Conservation (phyloP, 2,113 vertebrate species). For the Salvelinus namaycush region DNA sequence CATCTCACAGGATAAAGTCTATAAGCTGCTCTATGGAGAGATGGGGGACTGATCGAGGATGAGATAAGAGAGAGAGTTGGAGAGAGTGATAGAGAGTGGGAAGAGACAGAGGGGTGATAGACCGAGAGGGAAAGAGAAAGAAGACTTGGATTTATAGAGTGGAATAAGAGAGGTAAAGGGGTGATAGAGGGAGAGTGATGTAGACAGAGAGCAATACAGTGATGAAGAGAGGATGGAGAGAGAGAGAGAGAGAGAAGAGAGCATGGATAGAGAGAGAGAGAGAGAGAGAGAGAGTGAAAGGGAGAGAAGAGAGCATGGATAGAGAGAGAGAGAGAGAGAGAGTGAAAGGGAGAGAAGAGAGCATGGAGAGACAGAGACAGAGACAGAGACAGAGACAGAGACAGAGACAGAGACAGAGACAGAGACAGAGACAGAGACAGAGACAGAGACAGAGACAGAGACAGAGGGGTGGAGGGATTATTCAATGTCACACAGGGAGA, state of each 20-base stretch:
- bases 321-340: neutral
- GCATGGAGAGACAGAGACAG: neutral
- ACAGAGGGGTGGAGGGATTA: neutral
- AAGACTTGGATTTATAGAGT: neutral
- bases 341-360: neutral
- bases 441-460: slow-evolving; percentile 2
- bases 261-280: neutral
- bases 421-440: neutral
- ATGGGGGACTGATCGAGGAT: slow-evolving; percentile 14
- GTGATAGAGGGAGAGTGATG: neutral
- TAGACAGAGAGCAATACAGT: no score
- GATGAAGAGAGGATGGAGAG: no score
- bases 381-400: neutral
- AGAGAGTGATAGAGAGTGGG: neutral
- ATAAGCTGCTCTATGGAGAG: slow-evolving; percentile 11
- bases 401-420: neutral
- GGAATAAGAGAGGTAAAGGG: neutral
- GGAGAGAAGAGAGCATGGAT: neutral
- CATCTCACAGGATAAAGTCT: slow-evolving; percentile 18
- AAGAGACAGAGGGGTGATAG: neutral
- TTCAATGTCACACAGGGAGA: neutral
- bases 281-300: neutral
- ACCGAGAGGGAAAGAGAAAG: no score
- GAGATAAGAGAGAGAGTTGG: neutral
- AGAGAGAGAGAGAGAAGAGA: no score